These are phyloP conservation scores for Brienomyrus longianalis DNA, from an alignment of 2,113 vertebrate species.

Conservation along the genomic window DNA sequence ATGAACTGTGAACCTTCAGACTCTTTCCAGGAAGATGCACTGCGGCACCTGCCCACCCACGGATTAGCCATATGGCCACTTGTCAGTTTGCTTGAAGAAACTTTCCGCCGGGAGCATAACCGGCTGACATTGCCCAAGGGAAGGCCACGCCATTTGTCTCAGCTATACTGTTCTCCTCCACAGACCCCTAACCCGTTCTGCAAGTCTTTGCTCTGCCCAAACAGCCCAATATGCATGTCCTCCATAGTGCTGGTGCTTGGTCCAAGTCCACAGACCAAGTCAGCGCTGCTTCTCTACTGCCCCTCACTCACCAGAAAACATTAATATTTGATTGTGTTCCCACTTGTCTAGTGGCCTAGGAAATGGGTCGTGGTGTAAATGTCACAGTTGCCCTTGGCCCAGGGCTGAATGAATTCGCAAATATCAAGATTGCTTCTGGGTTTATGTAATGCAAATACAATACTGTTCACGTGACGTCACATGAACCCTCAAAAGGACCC, in stretches of 20 bases:
- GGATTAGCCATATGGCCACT: not conserved
- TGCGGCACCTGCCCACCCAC: not conserved
- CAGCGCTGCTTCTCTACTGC: not conserved
- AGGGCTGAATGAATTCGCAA: not conserved
- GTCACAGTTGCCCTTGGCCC: slow-evolving; percentile 6
- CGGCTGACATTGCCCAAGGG: not conserved
- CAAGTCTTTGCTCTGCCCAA: not conserved
- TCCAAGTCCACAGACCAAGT: not conserved
- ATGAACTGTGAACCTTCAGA: not conserved
- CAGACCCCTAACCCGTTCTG: not conserved
- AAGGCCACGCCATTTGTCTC: not conserved
- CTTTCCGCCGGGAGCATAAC: not conserved
- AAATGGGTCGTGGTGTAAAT: slow-evolving; percentile 15
- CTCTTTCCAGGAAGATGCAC: not conserved
- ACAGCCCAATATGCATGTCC: not conserved
- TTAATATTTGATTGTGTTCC: slow-evolving; percentile 23
- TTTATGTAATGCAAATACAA: slow-evolving; percentile 3
- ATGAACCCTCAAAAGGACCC: not conserved
- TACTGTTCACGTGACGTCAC: not conserved
- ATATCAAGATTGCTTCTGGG: slow-evolving; percentile 11
- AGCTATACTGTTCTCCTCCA: not conserved
- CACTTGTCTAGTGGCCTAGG: not conserved
- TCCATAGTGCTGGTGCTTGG: not conserved
- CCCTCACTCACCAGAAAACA: not conserved
- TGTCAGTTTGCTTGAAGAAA: not conserved